Percentiles rank a stretch among this genome's conserved stretches.
Evolutionary conservation across 2,113 vertebrate species (phyloP).

Genomic region (Tragelaphus imberbis): DNA sequence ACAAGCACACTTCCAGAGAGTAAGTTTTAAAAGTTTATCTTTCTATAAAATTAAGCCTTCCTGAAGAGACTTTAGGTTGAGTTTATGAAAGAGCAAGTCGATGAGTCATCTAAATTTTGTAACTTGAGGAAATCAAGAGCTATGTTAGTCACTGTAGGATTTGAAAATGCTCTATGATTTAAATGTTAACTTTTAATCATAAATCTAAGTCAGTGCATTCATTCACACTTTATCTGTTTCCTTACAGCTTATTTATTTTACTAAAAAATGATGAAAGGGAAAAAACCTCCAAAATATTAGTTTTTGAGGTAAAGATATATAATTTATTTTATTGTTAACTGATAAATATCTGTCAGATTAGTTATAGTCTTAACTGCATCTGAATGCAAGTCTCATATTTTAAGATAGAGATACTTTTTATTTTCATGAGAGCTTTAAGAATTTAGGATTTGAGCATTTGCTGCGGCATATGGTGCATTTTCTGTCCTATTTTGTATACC

Average conservation of each 20-base stretch:
- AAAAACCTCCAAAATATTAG: not conserved
- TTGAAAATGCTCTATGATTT: not conserved
- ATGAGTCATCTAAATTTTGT: slow-evolving; percentile 18
- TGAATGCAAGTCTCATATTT: slow-evolving; percentile 46
- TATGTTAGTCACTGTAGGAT: not conserved
- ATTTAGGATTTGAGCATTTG: slow-evolving; percentile 71
- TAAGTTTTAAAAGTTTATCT: not conserved
- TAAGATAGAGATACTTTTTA: slow-evolving; percentile 53
- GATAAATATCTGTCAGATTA: not conserved
- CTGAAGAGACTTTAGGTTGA: not conserved
- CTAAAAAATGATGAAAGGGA: not conserved
- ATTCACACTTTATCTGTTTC: not conserved
- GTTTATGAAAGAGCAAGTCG: slow-evolving; percentile 17
- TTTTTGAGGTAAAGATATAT: not conserved
- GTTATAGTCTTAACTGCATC: slow-evolving; percentile 19
- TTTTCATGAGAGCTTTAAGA: slow-evolving; percentile 56
- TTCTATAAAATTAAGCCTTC: not conserved
- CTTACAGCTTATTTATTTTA: not conserved
- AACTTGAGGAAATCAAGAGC: not conserved
- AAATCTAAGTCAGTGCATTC: not conserved
- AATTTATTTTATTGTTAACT: slow-evolving; percentile 25
- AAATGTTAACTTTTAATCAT: slow-evolving; percentile 27
- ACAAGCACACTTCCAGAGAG: not conserved
- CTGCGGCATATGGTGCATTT: slow-evolving; percentile 73
- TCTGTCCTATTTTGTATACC: slow-evolving; percentile 77